These are phyloP conservation scores for Muscidifurax raptorellus DNA, from an alignment of 1,140 invertebrate genomes.

Conservation along the genomic window DNA sequence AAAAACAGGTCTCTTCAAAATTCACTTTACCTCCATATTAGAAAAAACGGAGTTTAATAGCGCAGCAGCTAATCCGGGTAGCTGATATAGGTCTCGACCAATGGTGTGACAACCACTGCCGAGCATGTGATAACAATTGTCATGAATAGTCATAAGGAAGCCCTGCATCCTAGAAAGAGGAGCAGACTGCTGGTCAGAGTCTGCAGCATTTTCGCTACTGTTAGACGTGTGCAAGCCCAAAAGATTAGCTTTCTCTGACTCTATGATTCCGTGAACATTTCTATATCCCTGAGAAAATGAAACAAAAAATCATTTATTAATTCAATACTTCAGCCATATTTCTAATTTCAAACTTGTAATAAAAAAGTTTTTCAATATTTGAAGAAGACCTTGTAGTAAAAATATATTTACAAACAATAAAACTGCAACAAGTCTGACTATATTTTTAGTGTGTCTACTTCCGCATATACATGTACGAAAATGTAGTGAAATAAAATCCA, in stretches of 20 bases:
- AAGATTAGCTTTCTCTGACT: slow-evolving; percentile 82
- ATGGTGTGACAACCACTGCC: slow-evolving; percentile 85
- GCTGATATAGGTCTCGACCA: slow-evolving; percentile 88
- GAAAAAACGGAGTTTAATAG: slow-evolving; percentile 81
- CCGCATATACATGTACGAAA: no score
- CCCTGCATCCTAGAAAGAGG: slow-evolving; percentile 88
- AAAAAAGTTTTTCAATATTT: no score
- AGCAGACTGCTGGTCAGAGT: slow-evolving; percentile 74
- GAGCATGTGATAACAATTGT: slow-evolving; percentile 86
- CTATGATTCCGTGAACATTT: slow-evolving; percentile 82
- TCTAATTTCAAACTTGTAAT: no score
- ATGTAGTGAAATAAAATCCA: background rate
- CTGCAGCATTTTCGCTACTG: slow-evolving; percentile 71
- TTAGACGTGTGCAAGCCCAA: slow-evolving; percentile 77
- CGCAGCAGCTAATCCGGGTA: slow-evolving; percentile 79
- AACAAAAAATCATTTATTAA: slow-evolving; percentile 46
- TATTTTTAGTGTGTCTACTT: no score
- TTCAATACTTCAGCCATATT: no score
- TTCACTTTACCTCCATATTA: slow-evolving; percentile 79
- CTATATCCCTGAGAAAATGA: slow-evolving; percentile 77
- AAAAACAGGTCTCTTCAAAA: background rate
- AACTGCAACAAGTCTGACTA: no score
- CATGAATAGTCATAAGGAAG: slow-evolving; percentile 83
- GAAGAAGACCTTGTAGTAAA: no score
- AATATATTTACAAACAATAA: background rate